Percentiles rank a stretch among this genome's conserved stretches.
phyloP scores from a whole-genome alignment of 1,140 invertebrate genomes.

The Brachionus rubens region DNA sequence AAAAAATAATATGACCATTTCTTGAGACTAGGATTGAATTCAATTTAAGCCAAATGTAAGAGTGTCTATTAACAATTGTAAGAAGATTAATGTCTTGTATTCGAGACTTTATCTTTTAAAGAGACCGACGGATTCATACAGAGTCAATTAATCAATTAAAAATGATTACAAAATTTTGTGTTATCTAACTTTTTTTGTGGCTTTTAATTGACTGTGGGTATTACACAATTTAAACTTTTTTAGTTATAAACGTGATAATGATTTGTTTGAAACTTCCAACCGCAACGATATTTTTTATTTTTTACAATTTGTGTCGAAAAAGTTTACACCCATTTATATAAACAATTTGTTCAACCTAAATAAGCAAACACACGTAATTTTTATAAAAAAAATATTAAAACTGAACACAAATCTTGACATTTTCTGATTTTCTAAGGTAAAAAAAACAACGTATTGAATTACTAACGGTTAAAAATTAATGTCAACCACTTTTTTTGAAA shows the following conservation, averaged over 20 bases:
- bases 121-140: too few relatives aligned
- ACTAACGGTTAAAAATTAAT: not conserved
- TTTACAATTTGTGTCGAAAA: not conserved
- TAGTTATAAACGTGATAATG: constrained; percentile 4
- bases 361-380: constrained; percentile 21
- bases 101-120: not conserved
- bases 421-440: too few relatives aligned
- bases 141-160: too few relatives aligned
- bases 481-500: not conserved
- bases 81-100: constrained; percentile 36
- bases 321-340: not conserved
- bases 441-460: too few relatives aligned
- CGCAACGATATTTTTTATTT: not conserved
- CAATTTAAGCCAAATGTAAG: too few relatives aligned
- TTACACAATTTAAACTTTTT: not conserved
- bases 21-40: too few relatives aligned
- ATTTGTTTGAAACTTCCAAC: not conserved
- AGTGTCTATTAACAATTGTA: constrained; percentile 8
- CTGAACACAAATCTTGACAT: too few relatives aligned
- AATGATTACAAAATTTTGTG: too few relatives aligned
- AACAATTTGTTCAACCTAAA: constrained; percentile 1
- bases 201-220: not conserved
- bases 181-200: too few relatives aligned
- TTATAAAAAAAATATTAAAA: too few relatives aligned
- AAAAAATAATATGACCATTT: too few relatives aligned